Evolutionary conservation across 2,888 invertebrate genomes (phyloP), one percentile per base, ranked within the genome.

Genomic region (Globia sparganii): DNA sequence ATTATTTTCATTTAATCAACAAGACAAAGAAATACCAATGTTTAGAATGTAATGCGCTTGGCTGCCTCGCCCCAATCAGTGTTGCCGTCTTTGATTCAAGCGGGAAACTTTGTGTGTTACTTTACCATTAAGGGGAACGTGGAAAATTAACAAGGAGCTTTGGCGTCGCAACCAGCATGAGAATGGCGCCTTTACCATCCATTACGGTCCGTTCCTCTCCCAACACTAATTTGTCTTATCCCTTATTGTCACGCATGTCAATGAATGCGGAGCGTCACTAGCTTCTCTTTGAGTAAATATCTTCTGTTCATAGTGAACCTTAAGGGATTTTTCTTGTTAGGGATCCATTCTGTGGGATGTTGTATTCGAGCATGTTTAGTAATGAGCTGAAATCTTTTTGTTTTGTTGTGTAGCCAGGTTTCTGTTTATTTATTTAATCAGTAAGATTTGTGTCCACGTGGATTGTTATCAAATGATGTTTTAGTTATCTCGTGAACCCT

Each of bases 41-140:
- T 91, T 92, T 88, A 88, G 86, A 90, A 88, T 87, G 89, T 91
- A 88, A 90, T 88, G 88, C 87, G 88, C 89, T 88, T 84, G 84
- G 81, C 85, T 86, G 88, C 86, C 88, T 90, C 84, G 75, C 72
- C 80, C 91, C 91, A 93, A 94, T 93, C 93, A 93, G 92, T 92
- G 91, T 90, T 89, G 88, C 88, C 84, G 90, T 88, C 91, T 93
- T 92, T 91, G 93, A 91, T 94, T 93, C 91, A 86, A 89, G 88
- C 85, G 87, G 90, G 90, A 89, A 93, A 94, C 91, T 94, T 94
- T 92, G 92, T 94, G 91, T 95, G 93, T 95, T 95, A 95, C 95
- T 95, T 95, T 93, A 89, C 94, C 93, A 94, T 95, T 95, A 95
- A 89, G 90, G 87, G 89, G 91, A 91, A 94, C 94, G 93, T 93